These are phyloP conservation scores for Polietes domitor DNA, from an alignment of 2,888 invertebrate genomes.

Conservation along the genomic window DNA sequence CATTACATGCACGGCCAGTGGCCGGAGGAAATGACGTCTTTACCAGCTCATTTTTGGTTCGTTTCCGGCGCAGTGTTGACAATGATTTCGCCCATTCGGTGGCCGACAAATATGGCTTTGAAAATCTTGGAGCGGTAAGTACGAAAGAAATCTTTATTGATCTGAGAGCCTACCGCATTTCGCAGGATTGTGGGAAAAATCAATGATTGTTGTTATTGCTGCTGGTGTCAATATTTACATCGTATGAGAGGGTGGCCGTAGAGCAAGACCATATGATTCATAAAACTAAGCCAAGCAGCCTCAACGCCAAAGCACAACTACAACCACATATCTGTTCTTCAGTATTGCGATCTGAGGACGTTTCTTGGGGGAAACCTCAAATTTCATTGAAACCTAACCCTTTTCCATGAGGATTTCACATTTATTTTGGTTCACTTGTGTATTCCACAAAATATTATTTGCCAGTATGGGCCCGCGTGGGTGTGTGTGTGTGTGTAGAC, in stretches of 20 bases:
- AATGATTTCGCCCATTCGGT: constrained; percentile 89
- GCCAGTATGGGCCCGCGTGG: not conserved
- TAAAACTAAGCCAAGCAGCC: not conserved
- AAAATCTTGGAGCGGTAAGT: constrained; percentile 96
- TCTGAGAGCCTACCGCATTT: too few species aligned
- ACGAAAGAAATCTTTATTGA: constrained; percentile 5
- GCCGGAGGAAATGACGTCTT: constrained; percentile 83
- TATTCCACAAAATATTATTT: not conserved
- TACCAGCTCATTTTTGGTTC: constrained; percentile 97
- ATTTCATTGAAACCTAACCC: not conserved
- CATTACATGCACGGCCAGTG: constrained; percentile 49
- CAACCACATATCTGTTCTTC: not conserved
- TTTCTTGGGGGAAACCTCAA: not conserved
- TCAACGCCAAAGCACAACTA: not conserved
- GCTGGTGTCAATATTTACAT: constrained; percentile 5
- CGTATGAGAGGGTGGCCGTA: not conserved
- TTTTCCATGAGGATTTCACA: not conserved
- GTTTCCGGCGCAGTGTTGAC: constrained; percentile 90
- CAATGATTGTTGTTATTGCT: constrained; percentile 53
- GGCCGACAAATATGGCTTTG: constrained; percentile 95
- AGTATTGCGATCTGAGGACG: not conserved
- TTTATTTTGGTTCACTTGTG: not conserved
- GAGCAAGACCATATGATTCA: too few species aligned
- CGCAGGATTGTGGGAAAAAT: constrained; percentile 52
- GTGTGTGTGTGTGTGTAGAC: not conserved